phyloP scores from a whole-genome alignment of 2,113 vertebrate genomes.

The Anarrhichthys ocellatus region DNA sequence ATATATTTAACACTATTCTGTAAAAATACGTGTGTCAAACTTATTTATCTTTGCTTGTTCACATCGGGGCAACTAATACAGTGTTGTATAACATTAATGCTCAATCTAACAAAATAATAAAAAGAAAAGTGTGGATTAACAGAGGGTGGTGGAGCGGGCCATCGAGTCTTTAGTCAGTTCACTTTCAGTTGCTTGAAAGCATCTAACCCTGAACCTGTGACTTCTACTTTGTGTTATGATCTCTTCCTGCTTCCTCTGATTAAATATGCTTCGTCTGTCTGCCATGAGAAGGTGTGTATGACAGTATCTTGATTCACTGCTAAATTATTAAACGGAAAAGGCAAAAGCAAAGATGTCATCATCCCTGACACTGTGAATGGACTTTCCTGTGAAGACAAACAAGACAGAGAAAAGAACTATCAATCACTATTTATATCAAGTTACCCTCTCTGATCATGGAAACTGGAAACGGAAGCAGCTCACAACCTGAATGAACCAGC shows the following conservation, averaged over 20 bases:
- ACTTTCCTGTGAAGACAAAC: slow-evolving; percentile 16
- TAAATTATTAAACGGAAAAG: slow-evolving; percentile 71
- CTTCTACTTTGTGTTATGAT: slow-evolving; percentile 23
- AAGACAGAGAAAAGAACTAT: neutral
- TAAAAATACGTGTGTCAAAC: neutral
- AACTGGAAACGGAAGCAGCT: slow-evolving; percentile 1
- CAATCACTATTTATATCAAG: slow-evolving; percentile 20
- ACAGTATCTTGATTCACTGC: slow-evolving; percentile 49
- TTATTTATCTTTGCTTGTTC: neutral
- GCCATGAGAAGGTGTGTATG: slow-evolving; percentile 42
- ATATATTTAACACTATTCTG: neutral
- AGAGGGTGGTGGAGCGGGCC: neutral
- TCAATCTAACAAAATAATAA: neutral
- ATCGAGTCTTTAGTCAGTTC: neutral
- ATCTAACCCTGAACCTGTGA: neutral
- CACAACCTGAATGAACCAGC: slow-evolving; percentile 1
- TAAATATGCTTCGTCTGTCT: slow-evolving; percentile 47
- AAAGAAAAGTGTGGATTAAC: neutral
- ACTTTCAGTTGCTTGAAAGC: neutral
- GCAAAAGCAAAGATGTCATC: slow-evolving; percentile 36
- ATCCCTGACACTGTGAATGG: slow-evolving; percentile 51
- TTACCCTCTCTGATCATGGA: slow-evolving; percentile 22
- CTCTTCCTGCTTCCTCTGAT: slow-evolving; percentile 33
- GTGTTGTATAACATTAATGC: neutral
- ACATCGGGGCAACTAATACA: neutral